phyloP scores from a whole-genome alignment of 2,888 invertebrate genomes.

The Cremastobaeus sp. region DNA sequence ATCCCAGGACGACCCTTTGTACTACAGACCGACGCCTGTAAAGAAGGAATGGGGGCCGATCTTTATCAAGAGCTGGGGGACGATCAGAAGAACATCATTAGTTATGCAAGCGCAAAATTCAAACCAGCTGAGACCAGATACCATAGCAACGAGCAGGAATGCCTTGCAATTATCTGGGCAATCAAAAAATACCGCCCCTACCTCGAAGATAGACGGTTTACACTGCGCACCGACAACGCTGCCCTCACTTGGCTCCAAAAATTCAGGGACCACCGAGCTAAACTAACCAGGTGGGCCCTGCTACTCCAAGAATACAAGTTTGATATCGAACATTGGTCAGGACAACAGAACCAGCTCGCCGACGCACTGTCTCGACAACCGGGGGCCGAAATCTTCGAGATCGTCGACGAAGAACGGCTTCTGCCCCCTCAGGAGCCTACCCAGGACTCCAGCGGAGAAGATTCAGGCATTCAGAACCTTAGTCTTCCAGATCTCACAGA shows the following conservation, averaged over 20 bases:
- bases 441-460: too few relatives aligned
- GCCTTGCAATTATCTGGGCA: conserved; percentile 35
- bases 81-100: conserved; percentile 25
- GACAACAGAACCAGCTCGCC: background rate
- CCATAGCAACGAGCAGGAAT: conserved; percentile 41
- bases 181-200: conserved; percentile 29
- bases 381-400: too few relatives aligned
- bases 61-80: background rate
- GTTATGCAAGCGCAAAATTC: conserved; percentile 62
- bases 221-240: background rate
- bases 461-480: background rate
- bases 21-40: conserved; percentile 25
- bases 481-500: background rate
- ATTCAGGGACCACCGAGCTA: background rate
- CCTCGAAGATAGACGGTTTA: conserved; percentile 34
- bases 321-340: background rate
- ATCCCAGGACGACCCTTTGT: background rate
- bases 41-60: conserved; percentile 30
- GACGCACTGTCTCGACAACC: background rate
- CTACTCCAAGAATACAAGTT: background rate
- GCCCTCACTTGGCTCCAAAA: conserved; percentile 13
- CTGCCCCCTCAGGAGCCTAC: background rate
- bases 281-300: background rate
- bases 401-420: conserved; percentile 2
- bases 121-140: conserved; percentile 27